Base-by-base conservation (phyloP, 2,113 vertebrate species). In the Tragulus kanchil region DNA sequence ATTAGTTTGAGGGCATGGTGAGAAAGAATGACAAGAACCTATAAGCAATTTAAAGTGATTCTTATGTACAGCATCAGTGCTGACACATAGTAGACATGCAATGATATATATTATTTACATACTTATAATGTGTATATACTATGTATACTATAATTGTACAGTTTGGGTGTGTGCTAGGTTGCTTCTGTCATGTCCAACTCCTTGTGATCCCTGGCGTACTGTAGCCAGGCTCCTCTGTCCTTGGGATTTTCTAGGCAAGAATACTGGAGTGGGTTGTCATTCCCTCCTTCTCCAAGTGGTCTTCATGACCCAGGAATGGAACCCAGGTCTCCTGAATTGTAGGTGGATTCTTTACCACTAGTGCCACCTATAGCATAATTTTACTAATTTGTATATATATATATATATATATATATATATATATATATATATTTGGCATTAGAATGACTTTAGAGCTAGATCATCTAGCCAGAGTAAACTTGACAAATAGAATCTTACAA, bases 351-450 rank as follows among this genome's bases (percentile, higher is more conserved):
- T 71, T 71, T 23, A 45, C 36, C 69, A 71, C 36, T 45, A 71
- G 69, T 10, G 12, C 36, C 10, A 71, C 69, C 69, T 45, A 83
- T 19, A 58, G 16, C 28, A 84, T 61, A 52, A 58, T 77, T 84
- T 65, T 50, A 69, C 61, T 85, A 77, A 73, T 58, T 42, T 61
- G 5, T 78, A 69, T 84, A 89, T 6, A 59, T 62, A 86, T 81
- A 54, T 71, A 50, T 87, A 14, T 89, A 59, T 69, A 79, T 69
- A 7, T 78, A 69, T 84, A 89, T 6, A 59, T 62, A 86, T 81
- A 54, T 71, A 50, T 87, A 14, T 89, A 59, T 69, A 79, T 69
- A 96, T 62, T 36, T 85, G 54, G 36, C 48, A 93, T 86, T 86
- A 65, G 23, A 90, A 25, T 86, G 31, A 86, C 16, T 90, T 86